Base-by-base conservation (phyloP, 2,113 vertebrate genomes). In the Catagonus wagneri region DNA sequence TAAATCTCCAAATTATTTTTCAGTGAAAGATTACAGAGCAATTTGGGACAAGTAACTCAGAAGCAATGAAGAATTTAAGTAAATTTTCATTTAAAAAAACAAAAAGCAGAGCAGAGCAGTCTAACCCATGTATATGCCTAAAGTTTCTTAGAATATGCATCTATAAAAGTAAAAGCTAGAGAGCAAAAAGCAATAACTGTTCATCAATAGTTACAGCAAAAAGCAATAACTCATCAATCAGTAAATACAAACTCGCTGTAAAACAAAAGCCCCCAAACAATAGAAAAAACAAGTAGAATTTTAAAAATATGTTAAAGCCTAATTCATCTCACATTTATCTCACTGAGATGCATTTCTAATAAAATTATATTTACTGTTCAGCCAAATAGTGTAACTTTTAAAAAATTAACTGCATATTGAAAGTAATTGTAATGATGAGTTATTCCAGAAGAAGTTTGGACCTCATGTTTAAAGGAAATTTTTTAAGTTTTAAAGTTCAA, bases 361-460 rank as follows among this genome's bases (percentile, higher is more conserved):
- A 78, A 92, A 96, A 63, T 44, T 72, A 52, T 6, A 76, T 27
- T 88, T 79, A 80, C 29, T 68, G 50, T 88, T 81, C 72, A 81
- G 3, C 75, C 39, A 87, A 90, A 36, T 27, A 29, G 2, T 36
- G 23, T 54, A 74, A 60, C 22, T 78, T n/a, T 78, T 56, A 78
- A 78, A 78, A 16, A n/a, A 56, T 58, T 19, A 78, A 71, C 2
- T 63, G 1, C 3, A 44, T 88, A 61, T 19, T 83, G 74, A 79
- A 58, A 72, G 56, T 54, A 93, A 95, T 32, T 75, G 1, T 50
- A 92, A 34, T 66, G 23, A 34, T 81, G 29, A 92, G 12, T 94
- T 50, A 58, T 74, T 80, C 23, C 25, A 79, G 34, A 95, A 81
- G 29, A 84, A 27, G 22, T 75, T 56, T 81, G 61, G 14, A 16